A percentile compares a stretch with the other conserved stretches of the same genome.
phyloP scores from a whole-genome alignment of 2,888 invertebrate genomes.

The Linyphia triangularis region DNA sequence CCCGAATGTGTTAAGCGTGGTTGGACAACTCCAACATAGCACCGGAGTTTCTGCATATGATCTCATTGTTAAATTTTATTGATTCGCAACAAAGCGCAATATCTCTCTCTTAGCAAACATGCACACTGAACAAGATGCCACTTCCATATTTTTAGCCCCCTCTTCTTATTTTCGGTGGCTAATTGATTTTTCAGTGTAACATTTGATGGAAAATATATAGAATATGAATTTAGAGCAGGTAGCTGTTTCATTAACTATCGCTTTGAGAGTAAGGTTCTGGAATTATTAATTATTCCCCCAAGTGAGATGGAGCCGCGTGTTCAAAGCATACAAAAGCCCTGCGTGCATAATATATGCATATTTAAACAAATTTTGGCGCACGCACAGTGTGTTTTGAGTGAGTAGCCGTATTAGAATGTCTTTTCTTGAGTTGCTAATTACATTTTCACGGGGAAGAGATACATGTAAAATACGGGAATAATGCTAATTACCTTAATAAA shows the following conservation, averaged over 20 bases:
- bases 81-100: constrained; percentile 58
- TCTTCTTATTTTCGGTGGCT: constrained; percentile 32
- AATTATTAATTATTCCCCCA: constrained; percentile 68
- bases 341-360: constrained; percentile 73
- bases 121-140: constrained; percentile 43
- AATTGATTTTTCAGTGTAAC: constrained; percentile 68
- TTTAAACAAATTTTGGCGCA: constrained; percentile 72
- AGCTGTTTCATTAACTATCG: constrained; percentile 72
- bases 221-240: constrained; percentile 68
- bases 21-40: constrained; percentile 45
- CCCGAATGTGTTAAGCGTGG: constrained; percentile 6
- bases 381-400: constrained; percentile 59
- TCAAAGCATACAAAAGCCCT: constrained; percentile 61
- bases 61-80: constrained; percentile 58
- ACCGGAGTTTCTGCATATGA: constrained; percentile 42
- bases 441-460: constrained; percentile 72
- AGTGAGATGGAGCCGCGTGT: constrained; percentile 44
- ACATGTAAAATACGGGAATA: constrained; percentile 74
- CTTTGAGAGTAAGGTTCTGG: constrained; percentile 59
- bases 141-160: constrained; percentile 31
- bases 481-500: constrained; percentile 75
- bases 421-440: constrained; percentile 74
- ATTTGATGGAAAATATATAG: constrained; percentile 67
- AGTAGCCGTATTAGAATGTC: constrained; percentile 65
- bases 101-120: constrained; percentile 38